Evolutionary conservation across 1,140 invertebrate species (phyloP).

Genomic region (Lethocerus indicus): DNA sequence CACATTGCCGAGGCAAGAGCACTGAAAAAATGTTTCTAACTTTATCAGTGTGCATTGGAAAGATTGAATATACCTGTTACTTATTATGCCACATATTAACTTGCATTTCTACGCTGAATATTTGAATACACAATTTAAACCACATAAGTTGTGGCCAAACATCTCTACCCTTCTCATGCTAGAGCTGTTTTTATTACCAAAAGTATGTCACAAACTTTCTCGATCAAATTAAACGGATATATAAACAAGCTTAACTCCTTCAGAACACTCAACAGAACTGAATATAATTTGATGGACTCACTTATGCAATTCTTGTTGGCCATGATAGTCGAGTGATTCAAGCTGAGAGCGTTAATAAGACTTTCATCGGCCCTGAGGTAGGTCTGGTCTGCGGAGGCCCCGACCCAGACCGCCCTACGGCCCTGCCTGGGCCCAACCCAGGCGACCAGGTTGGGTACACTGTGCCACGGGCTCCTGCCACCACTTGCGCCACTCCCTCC

Average conservation of each 20-base stretch:
- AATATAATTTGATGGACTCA: conserved; percentile 27
- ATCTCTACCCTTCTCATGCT: too few species aligned
- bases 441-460: conserved; percentile 61
- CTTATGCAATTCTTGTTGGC: conserved; percentile 74
- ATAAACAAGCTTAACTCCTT: too few species aligned
- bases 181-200: too few species aligned
- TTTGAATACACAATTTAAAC: too few species aligned
- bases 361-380: conserved; percentile 87
- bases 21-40: conserved; percentile 30
- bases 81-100: too few species aligned
- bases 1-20: conserved; percentile 38
- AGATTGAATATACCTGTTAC: too few species aligned
- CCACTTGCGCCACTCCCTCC: conserved; percentile 9
- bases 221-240: too few species aligned
- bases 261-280: too few species aligned
- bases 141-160: too few species aligned
- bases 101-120: too few species aligned
- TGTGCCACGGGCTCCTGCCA: conserved; percentile 52
- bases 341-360: conserved; percentile 73
- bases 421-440: conserved; percentile 58
- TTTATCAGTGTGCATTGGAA: too few species aligned
- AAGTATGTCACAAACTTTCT: too few species aligned
- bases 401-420: conserved; percentile 80
- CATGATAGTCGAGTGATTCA: conserved; percentile 71
- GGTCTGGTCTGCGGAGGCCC: conserved; percentile 87